phyloP scores from a whole-genome alignment of 2,797 vertebrate species.

The Acipenser transmontanus region DNA sequence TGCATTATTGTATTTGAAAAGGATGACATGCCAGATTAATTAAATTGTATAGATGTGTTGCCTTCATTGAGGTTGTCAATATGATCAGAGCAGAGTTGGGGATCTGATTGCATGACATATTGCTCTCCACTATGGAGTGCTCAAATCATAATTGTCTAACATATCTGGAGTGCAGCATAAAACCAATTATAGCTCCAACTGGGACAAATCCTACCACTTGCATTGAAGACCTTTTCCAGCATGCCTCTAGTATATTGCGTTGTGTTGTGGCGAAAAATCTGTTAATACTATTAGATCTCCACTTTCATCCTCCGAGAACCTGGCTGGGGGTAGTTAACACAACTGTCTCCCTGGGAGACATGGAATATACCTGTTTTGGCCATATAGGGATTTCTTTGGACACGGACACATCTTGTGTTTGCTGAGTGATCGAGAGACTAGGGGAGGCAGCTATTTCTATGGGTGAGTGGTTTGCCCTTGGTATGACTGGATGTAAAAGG shows the following conservation, averaged over 20 bases:
- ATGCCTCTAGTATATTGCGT: background rate
- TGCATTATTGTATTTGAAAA: constrained; percentile 1
- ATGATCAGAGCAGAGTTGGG: constrained; percentile 31
- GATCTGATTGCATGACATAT: constrained; percentile 40
- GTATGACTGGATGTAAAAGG: background rate
- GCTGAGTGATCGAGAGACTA: no score
- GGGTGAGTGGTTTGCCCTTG: background rate
- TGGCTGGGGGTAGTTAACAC: background rate
- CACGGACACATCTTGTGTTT: no score
- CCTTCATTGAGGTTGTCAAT: constrained; percentile 39
- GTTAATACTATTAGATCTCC: background rate
- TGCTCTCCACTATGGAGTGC: constrained; percentile 31
- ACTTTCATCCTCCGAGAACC: background rate
- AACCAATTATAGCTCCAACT: constrained; percentile 36
- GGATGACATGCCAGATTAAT: constrained; percentile 19
- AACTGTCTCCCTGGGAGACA: background rate
- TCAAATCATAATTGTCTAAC: constrained; percentile 33
- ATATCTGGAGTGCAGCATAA: constrained; percentile 34
- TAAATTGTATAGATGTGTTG: constrained; percentile 34
- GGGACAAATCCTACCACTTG: constrained; percentile 13
- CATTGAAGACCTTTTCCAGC: background rate
- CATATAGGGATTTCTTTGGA: background rate
- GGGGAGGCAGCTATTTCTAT: background rate
- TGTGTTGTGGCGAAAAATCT: background rate
- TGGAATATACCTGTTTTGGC: background rate